These are phyloP conservation scores for Antrozous pallidus DNA, from an alignment of 2,797 vertebrate genomes.

Conservation along the genomic window DNA sequence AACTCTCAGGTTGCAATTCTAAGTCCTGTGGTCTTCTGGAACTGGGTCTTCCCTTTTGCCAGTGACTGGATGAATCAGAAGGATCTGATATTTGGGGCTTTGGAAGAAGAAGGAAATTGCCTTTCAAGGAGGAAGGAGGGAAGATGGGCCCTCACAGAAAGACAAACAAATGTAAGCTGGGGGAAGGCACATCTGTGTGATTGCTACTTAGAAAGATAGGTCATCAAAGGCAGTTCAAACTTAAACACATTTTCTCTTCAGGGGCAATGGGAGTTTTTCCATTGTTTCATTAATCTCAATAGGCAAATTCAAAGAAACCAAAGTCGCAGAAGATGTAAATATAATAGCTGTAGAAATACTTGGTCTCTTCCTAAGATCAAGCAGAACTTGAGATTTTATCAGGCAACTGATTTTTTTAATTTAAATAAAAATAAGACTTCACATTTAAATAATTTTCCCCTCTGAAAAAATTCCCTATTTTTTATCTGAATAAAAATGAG, in stretches of 20 bases:
- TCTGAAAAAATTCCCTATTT: slow-evolving; percentile 34
- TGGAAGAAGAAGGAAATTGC: neutral
- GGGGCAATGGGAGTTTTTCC: neutral
- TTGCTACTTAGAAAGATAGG: neutral
- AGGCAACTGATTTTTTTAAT: slow-evolving; percentile 15
- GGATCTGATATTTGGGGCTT: neutral
- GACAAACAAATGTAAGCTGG: neutral
- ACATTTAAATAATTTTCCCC: slow-evolving; percentile 17
- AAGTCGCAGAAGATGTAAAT: neutral
- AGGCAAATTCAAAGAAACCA: neutral
- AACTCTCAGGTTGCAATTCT: neutral
- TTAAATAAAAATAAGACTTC: slow-evolving; percentile 36
- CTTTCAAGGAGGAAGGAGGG: neutral
- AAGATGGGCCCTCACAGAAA: neutral
- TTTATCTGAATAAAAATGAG: slow-evolving; percentile 24
- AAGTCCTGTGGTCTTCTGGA: neutral
- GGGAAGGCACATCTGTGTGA: neutral
- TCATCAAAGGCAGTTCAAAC: neutral
- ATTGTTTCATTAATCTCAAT: neutral
- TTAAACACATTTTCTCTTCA: neutral
- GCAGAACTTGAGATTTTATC: slow-evolving; percentile 12
- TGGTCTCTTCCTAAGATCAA: slow-evolving; percentile 17
- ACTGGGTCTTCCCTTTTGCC: neutral
- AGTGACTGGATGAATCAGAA: neutral
- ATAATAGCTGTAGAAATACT: neutral